These are phyloP conservation scores for Percopsis transmontana DNA, from an alignment of 2,113 vertebrate genomes.

Conservation along the genomic window DNA sequence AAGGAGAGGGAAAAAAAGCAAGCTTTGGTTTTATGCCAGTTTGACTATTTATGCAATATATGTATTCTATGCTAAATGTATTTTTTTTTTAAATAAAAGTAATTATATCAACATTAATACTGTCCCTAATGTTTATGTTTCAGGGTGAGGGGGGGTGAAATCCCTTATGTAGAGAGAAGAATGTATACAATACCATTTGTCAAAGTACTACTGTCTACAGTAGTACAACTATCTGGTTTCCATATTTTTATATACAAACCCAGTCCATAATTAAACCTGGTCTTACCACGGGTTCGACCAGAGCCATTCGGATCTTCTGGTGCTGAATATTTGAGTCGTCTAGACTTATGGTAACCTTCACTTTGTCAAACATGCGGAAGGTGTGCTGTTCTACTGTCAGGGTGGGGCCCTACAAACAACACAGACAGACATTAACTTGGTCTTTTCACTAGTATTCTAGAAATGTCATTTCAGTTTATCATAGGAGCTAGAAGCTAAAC, in stretches of 20 bases:
- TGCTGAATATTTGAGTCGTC: constrained; percentile 96
- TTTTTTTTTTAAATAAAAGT: neutral
- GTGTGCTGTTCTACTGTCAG: constrained; percentile 86
- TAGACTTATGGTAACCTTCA: constrained; percentile 90
- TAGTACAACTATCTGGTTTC: no score
- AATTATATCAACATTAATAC: no score
- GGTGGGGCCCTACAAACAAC: constrained; percentile 78
- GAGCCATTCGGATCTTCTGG: constrained; percentile 95
- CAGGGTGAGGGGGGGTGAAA: no score
- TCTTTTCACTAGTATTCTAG: neutral
- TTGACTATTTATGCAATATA: neutral
- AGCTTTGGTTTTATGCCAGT: neutral
- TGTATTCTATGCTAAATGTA: neutral
- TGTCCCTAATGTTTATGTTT: no score
- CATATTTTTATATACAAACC: neutral
- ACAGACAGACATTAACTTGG: neutral
- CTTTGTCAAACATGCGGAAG: constrained; percentile 89
- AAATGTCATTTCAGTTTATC: neutral
- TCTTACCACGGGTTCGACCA: constrained; percentile 91
- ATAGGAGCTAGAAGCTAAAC: neutral
- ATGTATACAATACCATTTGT: no score
- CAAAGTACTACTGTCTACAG: no score
- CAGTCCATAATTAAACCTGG: neutral
- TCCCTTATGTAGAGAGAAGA: no score
- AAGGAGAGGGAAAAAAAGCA: no score